Percentiles rank a stretch among this genome's conserved stretches.
These are phyloP conservation scores for Cynopterus sphinx DNA, from an alignment of 2,797 vertebrate species.

Conservation along the genomic window DNA sequence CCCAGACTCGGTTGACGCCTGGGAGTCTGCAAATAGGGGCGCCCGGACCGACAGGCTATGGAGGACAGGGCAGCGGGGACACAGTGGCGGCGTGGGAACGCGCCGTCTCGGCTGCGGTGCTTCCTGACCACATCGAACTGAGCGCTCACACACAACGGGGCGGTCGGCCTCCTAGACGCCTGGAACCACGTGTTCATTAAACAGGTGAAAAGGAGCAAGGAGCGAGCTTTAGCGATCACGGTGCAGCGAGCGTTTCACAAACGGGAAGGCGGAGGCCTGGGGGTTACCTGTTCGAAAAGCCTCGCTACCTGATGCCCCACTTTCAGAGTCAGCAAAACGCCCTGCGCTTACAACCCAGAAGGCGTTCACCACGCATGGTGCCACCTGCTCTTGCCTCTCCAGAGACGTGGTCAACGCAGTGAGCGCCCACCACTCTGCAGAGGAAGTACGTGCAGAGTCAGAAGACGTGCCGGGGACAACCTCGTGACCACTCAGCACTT, in stretches of 20 bases:
- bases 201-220: neutral
- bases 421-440: neutral
- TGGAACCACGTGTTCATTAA: neutral
- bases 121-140: too few species aligned
- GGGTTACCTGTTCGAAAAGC: neutral
- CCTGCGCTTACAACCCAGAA: neutral
- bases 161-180: neutral
- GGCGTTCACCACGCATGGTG: neutral
- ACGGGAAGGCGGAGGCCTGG: neutral
- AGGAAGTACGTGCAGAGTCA: neutral
- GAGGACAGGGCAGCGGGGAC: too few species aligned
- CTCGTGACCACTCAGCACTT: accelerated
- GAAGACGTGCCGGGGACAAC: neutral
- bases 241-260: neutral
- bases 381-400: neutral
- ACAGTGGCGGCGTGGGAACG: too few species aligned
- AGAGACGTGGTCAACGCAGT: neutral
- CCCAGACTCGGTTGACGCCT: neutral
- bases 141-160: neutral
- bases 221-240: neutral
- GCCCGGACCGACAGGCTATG: too few species aligned
- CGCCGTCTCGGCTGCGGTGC: too few species aligned
- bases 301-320: neutral
- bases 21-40: too few species aligned
- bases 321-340: neutral